Conservation (phyloP, 1,140 invertebrate species). For the Drosophila ercepeae region DNA sequence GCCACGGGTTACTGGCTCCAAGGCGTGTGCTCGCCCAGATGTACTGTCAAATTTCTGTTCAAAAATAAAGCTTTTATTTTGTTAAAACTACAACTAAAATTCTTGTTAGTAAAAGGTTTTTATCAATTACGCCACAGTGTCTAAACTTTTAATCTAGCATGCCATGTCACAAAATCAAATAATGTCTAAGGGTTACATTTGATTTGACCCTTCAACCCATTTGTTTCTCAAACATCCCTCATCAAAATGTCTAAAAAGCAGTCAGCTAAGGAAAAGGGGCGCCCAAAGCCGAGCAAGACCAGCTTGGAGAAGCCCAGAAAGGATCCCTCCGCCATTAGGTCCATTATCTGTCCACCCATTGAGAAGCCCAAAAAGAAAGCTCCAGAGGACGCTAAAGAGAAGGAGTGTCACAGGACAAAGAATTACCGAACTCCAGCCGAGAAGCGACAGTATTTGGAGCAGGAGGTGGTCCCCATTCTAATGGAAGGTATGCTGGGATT, state of each 20-base stretch:
- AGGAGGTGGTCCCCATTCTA: slow-evolving; percentile 54
- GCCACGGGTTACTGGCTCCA: slow-evolving; percentile 8
- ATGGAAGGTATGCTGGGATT: slow-evolving; percentile 65
- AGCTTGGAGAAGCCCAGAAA: neutral
- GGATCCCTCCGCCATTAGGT: neutral
- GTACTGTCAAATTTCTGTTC: slow-evolving; percentile 22
- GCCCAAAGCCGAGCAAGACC: neutral
- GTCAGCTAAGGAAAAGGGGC: neutral
- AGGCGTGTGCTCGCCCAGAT: neutral
- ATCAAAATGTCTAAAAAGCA: slow-evolving; percentile 7
- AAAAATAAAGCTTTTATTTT: slow-evolving; percentile 19
- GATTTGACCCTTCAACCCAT: neutral
- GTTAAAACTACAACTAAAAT: neutral
- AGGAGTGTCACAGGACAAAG: slow-evolving; percentile 8
- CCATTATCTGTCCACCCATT: neutral
- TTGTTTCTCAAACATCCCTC: neutral
- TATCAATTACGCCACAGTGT: too few species aligned
- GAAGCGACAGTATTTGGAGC: slow-evolving; percentile 39
- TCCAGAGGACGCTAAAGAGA: neutral
- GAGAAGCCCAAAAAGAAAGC: slow-evolving; percentile 13
- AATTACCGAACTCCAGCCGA: slow-evolving; percentile 16
- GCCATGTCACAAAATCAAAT: too few species aligned
- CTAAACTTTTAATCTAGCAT: too few species aligned
- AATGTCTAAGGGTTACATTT: neutral
- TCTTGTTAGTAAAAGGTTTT: neutral